Percentiles rank a stretch among this genome's conserved stretches.
These are phyloP conservation scores for Exocentrus adspersus DNA, from an alignment of 2,888 invertebrate genomes.

Conservation along the genomic window DNA sequence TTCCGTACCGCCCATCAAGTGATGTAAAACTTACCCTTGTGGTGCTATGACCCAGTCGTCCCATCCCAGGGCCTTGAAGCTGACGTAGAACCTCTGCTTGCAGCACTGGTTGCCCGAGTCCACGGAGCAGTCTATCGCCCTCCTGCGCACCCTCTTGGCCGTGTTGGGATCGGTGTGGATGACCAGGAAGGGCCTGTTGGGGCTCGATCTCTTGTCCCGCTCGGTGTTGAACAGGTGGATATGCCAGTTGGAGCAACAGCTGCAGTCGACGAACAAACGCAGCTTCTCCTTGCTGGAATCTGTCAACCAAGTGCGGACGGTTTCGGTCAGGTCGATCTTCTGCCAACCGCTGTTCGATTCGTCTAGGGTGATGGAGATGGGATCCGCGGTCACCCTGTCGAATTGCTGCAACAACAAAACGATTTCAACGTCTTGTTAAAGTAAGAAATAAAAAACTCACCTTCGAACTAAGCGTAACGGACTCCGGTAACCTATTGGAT, in stretches of 20 bases:
- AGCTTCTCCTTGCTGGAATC: constrained; percentile 68
- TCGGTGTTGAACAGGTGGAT: constrained; percentile 68
- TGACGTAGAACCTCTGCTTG: constrained; percentile 91
- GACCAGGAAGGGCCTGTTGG: constrained; percentile 83
- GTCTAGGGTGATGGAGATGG: constrained; percentile 61
- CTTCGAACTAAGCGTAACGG: constrained; percentile 72
- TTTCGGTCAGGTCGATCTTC: constrained; percentile 83
- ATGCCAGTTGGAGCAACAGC: constrained; percentile 84
- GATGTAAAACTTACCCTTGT: constrained; percentile 53
- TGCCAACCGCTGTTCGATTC: constrained; percentile 83
- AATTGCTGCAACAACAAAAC: constrained; percentile 64
- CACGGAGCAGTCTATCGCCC: constrained; percentile 85
- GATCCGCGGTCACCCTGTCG: constrained; percentile 68
- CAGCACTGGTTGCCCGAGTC: constrained; percentile 73
- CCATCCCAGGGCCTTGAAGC: constrained; percentile 91
- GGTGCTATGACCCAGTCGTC: constrained; percentile 88
- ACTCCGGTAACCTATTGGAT: constrained; percentile 65
- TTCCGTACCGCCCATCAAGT: too few species aligned
- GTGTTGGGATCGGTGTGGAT: constrained; percentile 79
- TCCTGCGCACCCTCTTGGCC: constrained; percentile 76
- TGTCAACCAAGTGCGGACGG: constrained; percentile 79
- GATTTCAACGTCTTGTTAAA: not conserved
- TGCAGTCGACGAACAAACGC: constrained; percentile 84
- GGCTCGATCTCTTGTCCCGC: constrained; percentile 63
- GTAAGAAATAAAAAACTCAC: constrained; percentile 58